Base-by-base conservation (phyloP, 1,140 invertebrate species). In the Brachionus sp. region DNA sequence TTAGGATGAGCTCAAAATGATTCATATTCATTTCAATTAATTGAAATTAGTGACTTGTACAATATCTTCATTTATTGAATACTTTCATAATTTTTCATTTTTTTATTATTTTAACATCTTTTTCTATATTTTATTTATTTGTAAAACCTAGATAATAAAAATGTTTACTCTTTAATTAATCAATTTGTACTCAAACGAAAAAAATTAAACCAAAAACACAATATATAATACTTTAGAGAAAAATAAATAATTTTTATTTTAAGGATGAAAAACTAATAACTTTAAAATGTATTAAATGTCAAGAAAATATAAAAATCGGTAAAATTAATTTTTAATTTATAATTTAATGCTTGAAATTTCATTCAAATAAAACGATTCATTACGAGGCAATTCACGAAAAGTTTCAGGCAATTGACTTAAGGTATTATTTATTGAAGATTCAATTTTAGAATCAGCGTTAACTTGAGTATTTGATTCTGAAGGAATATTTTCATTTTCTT, bases 311-410 rank as follows among this genome's bases (percentile, higher is more conserved):
- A 62, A 80, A 66, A 37, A 66, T 39, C n/a, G 50, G 50, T 80
- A 80, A 80, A 42, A 62, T 19, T 13, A 62, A 5, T 39, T 16
- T 42, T 57, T 53, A 7, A 6, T 53, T 33, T 44, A 80, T 29
- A 80, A 25, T 16, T 80, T 80, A 66, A 80, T 44, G 50, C 77
- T 80, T 35, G 77, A 80, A n/a, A 62, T 23, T 66, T 80, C 77
- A 44, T 42, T 80, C 42, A 80, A 80, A 62, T 80, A 80, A 66
- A 80, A 80, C 50, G 77, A 80, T 80, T 80, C 77, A 66, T 80
- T 80, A 23, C 77, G 46, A 42, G 77, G 35, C 23, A 80, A 66
- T 66, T 80, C 77, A 2, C 39, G 19, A 66, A 23, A 44, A 62
- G 46, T 57, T n/a, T 44, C 37, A 13, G 70, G 70, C 19, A 75